A percentile compares a stretch with the other conserved stretches of the same genome.
phyloP scores from a whole-genome alignment of 2,888 invertebrate genomes.

The Eurytoma californica region DNA sequence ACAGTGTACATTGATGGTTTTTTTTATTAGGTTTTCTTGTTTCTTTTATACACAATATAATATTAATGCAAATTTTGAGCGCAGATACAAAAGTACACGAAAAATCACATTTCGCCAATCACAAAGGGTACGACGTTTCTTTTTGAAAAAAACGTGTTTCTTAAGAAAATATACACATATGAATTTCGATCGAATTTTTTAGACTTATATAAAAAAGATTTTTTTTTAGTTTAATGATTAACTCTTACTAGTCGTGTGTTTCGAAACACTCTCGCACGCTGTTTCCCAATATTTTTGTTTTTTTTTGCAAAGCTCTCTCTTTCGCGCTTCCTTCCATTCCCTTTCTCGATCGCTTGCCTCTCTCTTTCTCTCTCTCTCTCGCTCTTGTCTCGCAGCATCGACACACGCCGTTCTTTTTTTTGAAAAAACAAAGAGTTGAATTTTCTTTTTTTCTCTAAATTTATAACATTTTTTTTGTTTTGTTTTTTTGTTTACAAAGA shows the following conservation, averaged over 20 bases:
- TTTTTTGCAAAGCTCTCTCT: conserved; percentile 14
- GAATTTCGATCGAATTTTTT: conserved; percentile 49
- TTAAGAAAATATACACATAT: conserved; percentile 45
- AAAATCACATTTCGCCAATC: conserved; percentile 56
- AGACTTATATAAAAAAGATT: conserved; percentile 17
- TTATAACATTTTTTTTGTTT: not conserved
- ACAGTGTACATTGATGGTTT: conserved; percentile 50
- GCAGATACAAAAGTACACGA: conserved; percentile 55
- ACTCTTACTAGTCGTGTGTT: conserved; percentile 39
- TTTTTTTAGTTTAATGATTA: not conserved
- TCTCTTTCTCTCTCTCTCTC: conserved; percentile 37
- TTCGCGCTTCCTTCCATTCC: conserved; percentile 38
- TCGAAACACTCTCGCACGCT: conserved; percentile 52
- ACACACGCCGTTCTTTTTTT: conserved; percentile 58
- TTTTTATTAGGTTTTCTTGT: conserved; percentile 8
- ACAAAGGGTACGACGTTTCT: conserved; percentile 45
- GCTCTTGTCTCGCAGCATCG: conserved; percentile 55
- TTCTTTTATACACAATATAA: conserved; percentile 31
- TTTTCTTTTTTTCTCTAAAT: not conserved
- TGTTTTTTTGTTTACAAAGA: conserved; percentile 16
- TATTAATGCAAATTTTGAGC: conserved; percentile 46
- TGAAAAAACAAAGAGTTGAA: conserved; percentile 6
- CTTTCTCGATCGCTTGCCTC: conserved; percentile 49
- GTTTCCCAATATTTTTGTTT: conserved; percentile 32
- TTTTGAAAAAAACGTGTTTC: conserved; percentile 51